These are phyloP conservation scores for Hystrix brachyura DNA, from an alignment of 2,113 vertebrate genomes.

Conservation along the genomic window DNA sequence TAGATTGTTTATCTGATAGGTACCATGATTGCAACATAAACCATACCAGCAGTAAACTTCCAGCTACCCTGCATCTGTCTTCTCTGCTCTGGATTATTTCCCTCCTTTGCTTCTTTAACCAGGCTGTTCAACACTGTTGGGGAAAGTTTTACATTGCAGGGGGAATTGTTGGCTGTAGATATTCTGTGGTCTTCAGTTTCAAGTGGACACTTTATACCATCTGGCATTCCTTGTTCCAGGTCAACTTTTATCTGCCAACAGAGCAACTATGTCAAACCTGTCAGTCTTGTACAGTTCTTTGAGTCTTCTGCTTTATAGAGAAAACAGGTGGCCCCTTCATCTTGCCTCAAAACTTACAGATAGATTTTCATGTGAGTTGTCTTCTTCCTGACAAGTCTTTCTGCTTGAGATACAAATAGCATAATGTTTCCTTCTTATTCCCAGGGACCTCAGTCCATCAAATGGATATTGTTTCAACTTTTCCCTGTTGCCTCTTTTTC, in stretches of 20 bases:
- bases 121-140: not conserved
- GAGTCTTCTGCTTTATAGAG: not conserved
- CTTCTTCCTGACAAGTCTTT: not conserved
- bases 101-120: not conserved
- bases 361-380: not conserved
- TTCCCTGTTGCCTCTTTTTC: not conserved
- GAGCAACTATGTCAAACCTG: not conserved
- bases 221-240: not conserved
- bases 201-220: not conserved
- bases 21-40: not conserved
- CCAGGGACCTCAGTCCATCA: not conserved
- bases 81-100: not conserved
- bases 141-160: not conserved
- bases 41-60: not conserved
- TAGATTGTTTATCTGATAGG: not conserved
- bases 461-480: not conserved
- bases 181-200: not conserved
- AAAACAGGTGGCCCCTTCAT: constrained; percentile 3
- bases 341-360: not conserved
- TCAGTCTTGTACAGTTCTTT: not conserved
- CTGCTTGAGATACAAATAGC: not conserved
- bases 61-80: not conserved
- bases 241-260: not conserved
- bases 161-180: not conserved
- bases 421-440: not conserved